Base-by-base conservation (phyloP, 1,140 invertebrate species). In the Eufriesea mexicana region DNA sequence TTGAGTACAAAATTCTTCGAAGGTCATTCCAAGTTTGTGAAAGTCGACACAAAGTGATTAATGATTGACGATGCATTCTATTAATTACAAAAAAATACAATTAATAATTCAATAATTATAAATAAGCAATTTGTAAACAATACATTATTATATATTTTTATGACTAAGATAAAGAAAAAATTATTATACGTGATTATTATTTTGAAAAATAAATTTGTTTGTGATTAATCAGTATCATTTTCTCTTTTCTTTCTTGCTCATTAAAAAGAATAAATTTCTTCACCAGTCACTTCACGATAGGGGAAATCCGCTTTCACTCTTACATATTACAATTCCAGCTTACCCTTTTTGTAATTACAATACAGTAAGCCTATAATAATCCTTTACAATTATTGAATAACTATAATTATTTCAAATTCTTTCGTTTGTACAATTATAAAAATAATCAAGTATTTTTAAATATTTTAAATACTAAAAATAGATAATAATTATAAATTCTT, bases 1-100 rank as follows among this genome's bases (percentile, higher is more conserved):
- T 72, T 57, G 72, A 66, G 2, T 51, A 81, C 1, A 75, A 28
- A 57, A 42, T 14, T 57, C 79, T 73, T n/a, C 35, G 61, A 42
- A 67, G 35, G 18, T 7, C 18, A 8, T 49, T n/a, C 12, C 20
- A 49, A 10, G 9, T 20, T 75, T 12, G 72, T 2, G 45, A 55
- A 14, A 76, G 25, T 42, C 45, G 61, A 20, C 61, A 25, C 49
- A 67, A 12, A 0, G 7, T 35, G 51, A 61, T 51, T 28, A 42
- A 51, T 28, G 67, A 2, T 7, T 35, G 72, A 9, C 7, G 62
- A 57, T 25, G 67, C 72, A 76, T 81, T 57, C 79, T 81, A 10
- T 1, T 28, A 23, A 49, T 20, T 0, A 2, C 55, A 55, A 73
- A 57, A 59, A 18, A 8, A 20, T 4, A 35, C 2, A 5, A 47